Evolutionary conservation across 1,140 invertebrate species (phyloP), one percentile per base, ranked within the genome.

Genomic region (Drosophila erecta): DNA sequence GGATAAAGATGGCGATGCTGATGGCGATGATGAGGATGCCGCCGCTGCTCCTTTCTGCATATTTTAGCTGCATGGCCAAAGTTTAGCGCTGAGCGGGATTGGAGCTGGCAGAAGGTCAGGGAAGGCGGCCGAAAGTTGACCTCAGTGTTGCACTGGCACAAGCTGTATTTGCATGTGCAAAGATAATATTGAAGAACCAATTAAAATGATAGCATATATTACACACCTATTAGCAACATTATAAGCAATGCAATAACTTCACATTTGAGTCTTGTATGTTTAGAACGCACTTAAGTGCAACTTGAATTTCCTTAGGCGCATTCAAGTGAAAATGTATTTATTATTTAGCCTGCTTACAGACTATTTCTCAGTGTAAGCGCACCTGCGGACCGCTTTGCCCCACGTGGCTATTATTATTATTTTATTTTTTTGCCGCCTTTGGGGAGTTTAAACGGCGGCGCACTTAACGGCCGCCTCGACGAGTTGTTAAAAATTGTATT

Each of bases 401-500:
- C n/a, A 17, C 24, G 7, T 10, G 5, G 27, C 7, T 7, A 30
- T 7, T 8, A 8, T 30, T 24, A 5, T 35, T 14, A 14, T 3
- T 11, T 12, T 37, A n/a, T 17, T 53, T 15, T 2, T 22, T 14
- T 15, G 22, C 55, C 58, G 41, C 60, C 66, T 61, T 53, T 72
- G 80, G 75, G 76, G 59, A 79, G 62, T 79, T 83, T 87, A 89
- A 87, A 69, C 76, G 83, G 75, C 83, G 71, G 87, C 79, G 84
- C 83, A 87, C 84, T 83, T 89, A 87, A 76, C 79, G 76, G 72
- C 75, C 79, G 84, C 84, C 75, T 81, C 75, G 66, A 61, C 84
- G 76, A 89, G 83, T 79, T 87, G 79, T 83, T 89, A 76, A 87
- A 83, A 87, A 87, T 87, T 87, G 66, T 83, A 89, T 89, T 89